A percentile compares a stretch with the other conserved stretches of the same genome.
Conservation (phyloP, 2,113 vertebrate genomes). For the Thamnophis sirtalis region DNA sequence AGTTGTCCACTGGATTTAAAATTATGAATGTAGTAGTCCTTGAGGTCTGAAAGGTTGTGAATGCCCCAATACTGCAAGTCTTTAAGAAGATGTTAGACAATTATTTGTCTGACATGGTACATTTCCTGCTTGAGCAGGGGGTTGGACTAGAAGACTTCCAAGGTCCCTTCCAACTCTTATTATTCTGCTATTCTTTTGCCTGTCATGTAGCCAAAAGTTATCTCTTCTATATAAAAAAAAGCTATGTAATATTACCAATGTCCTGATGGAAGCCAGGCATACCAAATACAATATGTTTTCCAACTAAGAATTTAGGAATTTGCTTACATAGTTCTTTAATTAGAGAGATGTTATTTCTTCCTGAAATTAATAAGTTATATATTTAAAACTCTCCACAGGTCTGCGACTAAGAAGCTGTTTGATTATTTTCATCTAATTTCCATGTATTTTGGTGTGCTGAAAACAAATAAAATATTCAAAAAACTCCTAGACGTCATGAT, state of each 20-base stretch:
- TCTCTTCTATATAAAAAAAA: not conserved
- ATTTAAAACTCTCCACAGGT: not conserved
- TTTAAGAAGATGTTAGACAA: not conserved
- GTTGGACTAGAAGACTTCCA: not conserved
- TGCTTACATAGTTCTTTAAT: not conserved
- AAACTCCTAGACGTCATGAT: too few species aligned
- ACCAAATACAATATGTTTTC: not conserved
- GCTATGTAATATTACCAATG: not conserved
- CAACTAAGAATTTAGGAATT: not conserved
- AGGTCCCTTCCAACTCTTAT: not conserved
- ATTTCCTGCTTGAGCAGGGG: too few species aligned
- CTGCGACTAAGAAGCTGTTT: too few species aligned
- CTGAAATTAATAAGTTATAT: not conserved
- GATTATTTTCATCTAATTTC: too few species aligned
- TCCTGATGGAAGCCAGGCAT: not conserved
- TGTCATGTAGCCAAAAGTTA: not conserved
- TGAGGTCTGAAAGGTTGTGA: not conserved
- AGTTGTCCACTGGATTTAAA: too few species aligned
- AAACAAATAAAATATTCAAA: too few species aligned
- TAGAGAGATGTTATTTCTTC: not conserved
- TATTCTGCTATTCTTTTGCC: not conserved
- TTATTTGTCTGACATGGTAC: not conserved
- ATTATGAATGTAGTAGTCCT: too few species aligned
- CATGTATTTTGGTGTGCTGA: too few species aligned
- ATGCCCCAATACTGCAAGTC: not conserved